Percentiles rank a stretch among this genome's conserved stretches.
phyloP scores from a whole-genome alignment of 2,888 invertebrate species.

The Alviniconcha strummeri region DNA sequence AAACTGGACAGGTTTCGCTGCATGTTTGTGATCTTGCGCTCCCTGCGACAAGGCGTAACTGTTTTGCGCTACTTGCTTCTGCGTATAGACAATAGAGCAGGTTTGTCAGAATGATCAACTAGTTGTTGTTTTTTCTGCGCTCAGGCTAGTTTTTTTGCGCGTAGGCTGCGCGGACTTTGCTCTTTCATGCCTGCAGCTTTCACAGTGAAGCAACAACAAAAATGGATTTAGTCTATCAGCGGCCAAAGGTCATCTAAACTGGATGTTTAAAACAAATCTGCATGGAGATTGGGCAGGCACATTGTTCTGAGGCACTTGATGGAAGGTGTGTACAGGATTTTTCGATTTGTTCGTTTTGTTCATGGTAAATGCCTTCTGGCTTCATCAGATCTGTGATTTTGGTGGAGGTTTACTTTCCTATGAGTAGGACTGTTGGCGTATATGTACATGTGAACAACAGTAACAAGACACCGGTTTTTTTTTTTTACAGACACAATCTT shows the following conservation, averaged over 20 bases:
- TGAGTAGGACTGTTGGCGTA: background rate
- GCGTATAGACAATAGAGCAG: no score
- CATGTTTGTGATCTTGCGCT: constrained; percentile 3
- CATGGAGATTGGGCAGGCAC: constrained; percentile 6
- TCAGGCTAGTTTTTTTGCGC: background rate
- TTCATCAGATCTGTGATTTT: no score
- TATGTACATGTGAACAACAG: no score
- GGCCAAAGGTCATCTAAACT: no score
- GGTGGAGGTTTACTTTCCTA: background rate
- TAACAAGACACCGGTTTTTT: no score
- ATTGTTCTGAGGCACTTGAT: constrained; percentile 18
- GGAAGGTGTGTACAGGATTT: background rate
- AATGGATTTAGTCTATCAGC: no score
- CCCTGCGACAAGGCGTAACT: constrained; percentile 2
- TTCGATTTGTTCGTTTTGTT: background rate
- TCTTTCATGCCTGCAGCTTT: background rate
- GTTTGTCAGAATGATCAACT: no score
- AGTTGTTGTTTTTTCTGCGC: background rate
- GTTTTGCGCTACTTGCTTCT: background rate
- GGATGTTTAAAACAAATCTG: background rate
- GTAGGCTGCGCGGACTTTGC: constrained; percentile 21
- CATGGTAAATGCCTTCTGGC: no score
- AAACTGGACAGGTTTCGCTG: constrained; percentile 14
- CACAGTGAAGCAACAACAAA: no score
- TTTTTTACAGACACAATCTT: background rate